Base-by-base conservation (phyloP, 2,888 invertebrate genomes). In the Euclidia mi region DNA sequence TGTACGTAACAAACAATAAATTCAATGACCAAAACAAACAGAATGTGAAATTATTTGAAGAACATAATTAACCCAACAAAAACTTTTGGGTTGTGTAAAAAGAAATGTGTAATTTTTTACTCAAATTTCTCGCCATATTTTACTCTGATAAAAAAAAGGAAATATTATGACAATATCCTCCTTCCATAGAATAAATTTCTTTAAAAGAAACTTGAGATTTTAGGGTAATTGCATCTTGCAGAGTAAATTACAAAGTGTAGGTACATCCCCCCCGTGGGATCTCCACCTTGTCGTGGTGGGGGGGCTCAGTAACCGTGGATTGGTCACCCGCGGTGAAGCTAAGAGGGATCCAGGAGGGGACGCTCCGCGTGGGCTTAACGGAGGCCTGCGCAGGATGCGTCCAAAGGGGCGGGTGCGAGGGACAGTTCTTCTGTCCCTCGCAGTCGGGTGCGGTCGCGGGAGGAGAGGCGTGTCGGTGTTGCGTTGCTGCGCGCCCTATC, bases 11-110 rank as follows among this genome's bases (percentile, higher is more conserved):
- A 55, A 64, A 72, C 46, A 61, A 50, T 58, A 46, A 46, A 46
- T 37, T 46, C 12, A 9, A 41, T 41, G 38, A 45, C 48, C 49
- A 47, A 63, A 60, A 65, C 56, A 51, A 73, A 70, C 56, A 56
- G 58, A 50, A 53, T 37, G 29, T 37, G 55, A 25, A 69, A 73
- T 43, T 70, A 73, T 56, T 51, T 37, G 49, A 65, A 58, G 51
- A 73, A 56, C 71, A 66, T 66, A 63, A 73, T 71, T 73, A 73
- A 70, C 55, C 51, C 41, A 11, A 56, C 41, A 20, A 66, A n/a
- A 70, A 71, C 52, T 74, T 73, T 60, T 53, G 46, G 56, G 65
- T 61, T 53, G 29, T 10, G 7, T 28, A 35, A 48, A 71, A 68
- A 53, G 20, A 25, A 25, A 14, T 52, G 47, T 64, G 47, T 59